Evolutionary conservation across 1,140 invertebrate species (phyloP).

Genomic region (Idris sp.): DNA sequence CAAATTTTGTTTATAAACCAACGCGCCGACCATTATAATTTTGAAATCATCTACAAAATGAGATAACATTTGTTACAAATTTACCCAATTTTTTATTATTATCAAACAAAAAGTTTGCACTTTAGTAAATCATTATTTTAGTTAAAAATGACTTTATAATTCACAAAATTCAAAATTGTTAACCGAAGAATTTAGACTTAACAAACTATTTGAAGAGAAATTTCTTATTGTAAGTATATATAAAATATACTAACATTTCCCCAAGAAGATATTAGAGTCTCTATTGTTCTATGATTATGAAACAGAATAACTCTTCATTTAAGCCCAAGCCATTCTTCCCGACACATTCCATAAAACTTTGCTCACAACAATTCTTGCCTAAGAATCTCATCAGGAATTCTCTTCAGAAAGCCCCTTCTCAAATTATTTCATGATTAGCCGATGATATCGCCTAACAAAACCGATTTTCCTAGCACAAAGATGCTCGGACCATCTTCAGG

Average conservation of each 20-base stretch:
- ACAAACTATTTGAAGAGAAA: no score
- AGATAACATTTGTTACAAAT: no score
- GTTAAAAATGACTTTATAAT: no score
- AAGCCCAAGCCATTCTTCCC: not conserved
- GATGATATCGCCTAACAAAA: constrained; percentile 30
- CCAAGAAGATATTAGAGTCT: not conserved
- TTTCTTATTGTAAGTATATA: no score
- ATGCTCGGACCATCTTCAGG: not conserved
- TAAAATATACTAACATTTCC: no score
- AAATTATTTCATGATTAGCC: constrained; percentile 31
- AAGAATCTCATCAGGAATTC: constrained; percentile 18
- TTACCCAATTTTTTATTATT: no score
- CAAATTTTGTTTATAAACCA: constrained; percentile 26
- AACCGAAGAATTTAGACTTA: no score
- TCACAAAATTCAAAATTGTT: no score
- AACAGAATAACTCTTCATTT: not conserved
- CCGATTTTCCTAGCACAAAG: constrained; percentile 15
- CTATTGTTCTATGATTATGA: not conserved
- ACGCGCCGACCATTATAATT: constrained; percentile 17
- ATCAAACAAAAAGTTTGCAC: no score
- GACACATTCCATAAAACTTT: constrained; percentile 11
- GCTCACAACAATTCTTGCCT: constrained; percentile 1
- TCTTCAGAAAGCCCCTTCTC: not conserved
- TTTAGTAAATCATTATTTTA: no score
- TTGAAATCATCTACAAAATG: no score